Percentiles rank a stretch among this genome's conserved stretches.
Conservation (phyloP, 2,888 invertebrate species). For the Pyrrhosoma nymphula region DNA sequence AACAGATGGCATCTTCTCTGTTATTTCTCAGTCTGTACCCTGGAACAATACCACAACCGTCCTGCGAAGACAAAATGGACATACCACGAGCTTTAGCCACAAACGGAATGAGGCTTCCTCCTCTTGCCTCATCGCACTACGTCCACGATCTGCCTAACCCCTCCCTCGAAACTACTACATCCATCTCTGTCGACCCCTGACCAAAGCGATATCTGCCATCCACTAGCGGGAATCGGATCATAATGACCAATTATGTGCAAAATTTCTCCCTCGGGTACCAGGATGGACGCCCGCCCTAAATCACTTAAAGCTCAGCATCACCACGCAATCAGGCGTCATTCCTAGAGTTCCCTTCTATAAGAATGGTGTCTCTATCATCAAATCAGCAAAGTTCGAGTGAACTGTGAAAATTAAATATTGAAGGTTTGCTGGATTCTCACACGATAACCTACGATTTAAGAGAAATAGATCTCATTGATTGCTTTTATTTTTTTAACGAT, state of each 20-base stretch:
- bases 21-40: neutral
- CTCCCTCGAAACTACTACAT: neutral
- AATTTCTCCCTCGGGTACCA: neutral
- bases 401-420: no score
- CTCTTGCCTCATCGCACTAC: neutral
- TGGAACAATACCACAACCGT: neutral
- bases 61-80: neutral
- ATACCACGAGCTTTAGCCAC: neutral
- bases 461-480: no score
- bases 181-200: neutral
- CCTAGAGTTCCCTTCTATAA: neutral
- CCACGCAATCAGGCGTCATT: neutral
- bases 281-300: neutral
- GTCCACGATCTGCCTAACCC: neutral
- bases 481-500: no score
- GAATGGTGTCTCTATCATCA: neutral
- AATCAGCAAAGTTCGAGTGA: neutral
- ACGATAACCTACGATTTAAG: no score
- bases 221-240: neutral
- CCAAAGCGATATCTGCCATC: neutral
- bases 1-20: neutral
- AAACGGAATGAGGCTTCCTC: neutral
- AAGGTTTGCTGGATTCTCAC: no score
- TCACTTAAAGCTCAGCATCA: neutral
- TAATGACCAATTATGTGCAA: neutral